phyloP scores from a whole-genome alignment of 2,113 vertebrate species.

The Apodemus sylvaticus region DNA sequence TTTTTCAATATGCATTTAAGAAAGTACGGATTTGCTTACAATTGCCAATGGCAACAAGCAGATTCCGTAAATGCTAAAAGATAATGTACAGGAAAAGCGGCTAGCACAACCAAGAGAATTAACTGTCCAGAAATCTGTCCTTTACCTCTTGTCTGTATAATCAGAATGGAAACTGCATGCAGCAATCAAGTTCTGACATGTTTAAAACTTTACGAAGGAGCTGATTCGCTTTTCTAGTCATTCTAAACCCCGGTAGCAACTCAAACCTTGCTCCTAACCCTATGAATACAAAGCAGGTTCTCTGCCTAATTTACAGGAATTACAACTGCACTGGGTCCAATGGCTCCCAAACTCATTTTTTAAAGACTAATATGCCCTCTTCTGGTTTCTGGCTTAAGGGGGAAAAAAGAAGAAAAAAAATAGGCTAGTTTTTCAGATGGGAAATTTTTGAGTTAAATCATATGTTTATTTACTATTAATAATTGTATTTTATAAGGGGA shows the following conservation, averaged over 20 bases:
- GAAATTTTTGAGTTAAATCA: background rate
- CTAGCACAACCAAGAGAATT: background rate
- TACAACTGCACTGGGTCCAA: conserved; percentile 66
- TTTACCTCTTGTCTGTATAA: background rate
- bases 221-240: conserved; percentile 40
- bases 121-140: background rate
- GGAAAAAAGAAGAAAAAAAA: background rate
- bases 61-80: background rate
- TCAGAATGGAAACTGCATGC: background rate
- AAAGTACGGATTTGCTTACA: conserved; percentile 38
- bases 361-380: conserved; percentile 68
- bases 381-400: conserved; percentile 61
- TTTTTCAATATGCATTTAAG: conserved; percentile 38
- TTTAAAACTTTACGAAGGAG: conserved; percentile 47
- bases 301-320: conserved; percentile 54
- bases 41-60: background rate
- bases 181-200: conserved; percentile 47
- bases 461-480: background rate
- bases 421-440: background rate
- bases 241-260: conserved; percentile 24
- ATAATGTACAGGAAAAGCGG: background rate
- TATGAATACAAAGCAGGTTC: conserved; percentile 15
- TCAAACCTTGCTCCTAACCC: conserved; percentile 22
- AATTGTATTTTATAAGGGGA: conserved; percentile 29
- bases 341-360: conserved; percentile 64